Percentiles rank a stretch among this genome's conserved stretches.
These are phyloP conservation scores for Hippasteria phrygiana DNA, from an alignment of 53 echinoderm and acorn worm species.

Conservation along the genomic window DNA sequence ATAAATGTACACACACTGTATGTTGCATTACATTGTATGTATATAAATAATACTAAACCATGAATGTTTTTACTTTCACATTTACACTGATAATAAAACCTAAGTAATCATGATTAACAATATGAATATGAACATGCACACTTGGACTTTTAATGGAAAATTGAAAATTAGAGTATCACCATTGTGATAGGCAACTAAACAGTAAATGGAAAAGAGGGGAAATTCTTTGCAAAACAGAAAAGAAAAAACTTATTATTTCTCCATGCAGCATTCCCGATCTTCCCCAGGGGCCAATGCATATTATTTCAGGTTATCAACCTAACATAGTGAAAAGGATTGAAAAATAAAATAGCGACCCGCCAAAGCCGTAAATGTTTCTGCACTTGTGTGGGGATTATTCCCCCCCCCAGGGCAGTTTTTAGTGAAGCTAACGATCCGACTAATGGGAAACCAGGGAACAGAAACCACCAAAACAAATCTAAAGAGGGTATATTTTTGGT, in stretches of 20 bases:
- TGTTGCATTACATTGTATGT: too few relatives aligned
- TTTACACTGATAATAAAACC: too few relatives aligned
- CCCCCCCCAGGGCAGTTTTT: background rate
- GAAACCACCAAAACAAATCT: background rate
- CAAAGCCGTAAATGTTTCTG: slow-evolving; percentile 18
- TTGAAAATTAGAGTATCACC: background rate
- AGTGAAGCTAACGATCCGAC: slow-evolving; percentile 14
- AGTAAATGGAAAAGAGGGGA: background rate
- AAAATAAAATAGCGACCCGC: background rate
- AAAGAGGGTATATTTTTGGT: slow-evolving; percentile 27
- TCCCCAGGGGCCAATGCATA: slow-evolving; percentile 24
- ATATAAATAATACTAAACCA: too few relatives aligned
- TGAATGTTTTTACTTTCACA: too few relatives aligned
- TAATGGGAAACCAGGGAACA: slow-evolving; percentile 10
- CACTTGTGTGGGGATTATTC: slow-evolving; percentile 12
- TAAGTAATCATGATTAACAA: too few relatives aligned
- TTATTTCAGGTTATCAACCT: slow-evolving; percentile 60
- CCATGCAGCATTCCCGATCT: slow-evolving; percentile 27
- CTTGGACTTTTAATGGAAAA: too few relatives aligned
- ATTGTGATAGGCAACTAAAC: background rate
- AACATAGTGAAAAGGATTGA: slow-evolving; percentile 17
- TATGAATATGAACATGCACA: too few relatives aligned
- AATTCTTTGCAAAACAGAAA: background rate
- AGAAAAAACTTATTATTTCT: slow-evolving; percentile 3
- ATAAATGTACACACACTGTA: too few relatives aligned